Conservation (phyloP, 1,140 invertebrate genomes). For the Ephestia elutella region DNA sequence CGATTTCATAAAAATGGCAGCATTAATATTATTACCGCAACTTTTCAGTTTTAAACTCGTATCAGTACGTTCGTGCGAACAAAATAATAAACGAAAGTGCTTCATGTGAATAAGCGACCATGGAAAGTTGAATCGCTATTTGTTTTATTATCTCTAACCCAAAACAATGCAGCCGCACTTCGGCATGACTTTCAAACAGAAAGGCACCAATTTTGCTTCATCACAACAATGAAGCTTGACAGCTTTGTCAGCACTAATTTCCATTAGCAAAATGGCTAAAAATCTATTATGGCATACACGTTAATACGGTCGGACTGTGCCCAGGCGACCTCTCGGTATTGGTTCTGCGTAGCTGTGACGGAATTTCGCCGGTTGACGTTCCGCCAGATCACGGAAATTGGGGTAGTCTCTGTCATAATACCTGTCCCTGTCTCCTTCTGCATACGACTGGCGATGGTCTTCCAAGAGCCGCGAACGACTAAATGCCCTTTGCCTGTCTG, state of each 20-base stretch:
- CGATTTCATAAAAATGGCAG: neutral
- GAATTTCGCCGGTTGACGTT: conserved; percentile 63
- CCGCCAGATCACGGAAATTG: conserved; percentile 61
- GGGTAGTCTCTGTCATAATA: conserved; percentile 62
- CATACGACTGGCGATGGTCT: conserved; percentile 58
- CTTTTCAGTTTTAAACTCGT: neutral
- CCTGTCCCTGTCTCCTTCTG: conserved; percentile 61
- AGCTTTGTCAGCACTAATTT: neutral
- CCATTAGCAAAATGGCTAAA: conserved; percentile 16
- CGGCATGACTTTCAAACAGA: neutral
- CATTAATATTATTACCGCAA: neutral
- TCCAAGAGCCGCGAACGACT: conserved; percentile 64
- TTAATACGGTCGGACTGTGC: conserved; percentile 69
- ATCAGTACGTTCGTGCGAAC: conserved; percentile 1
- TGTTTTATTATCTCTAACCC: neutral
- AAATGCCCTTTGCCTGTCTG: conserved; percentile 60
- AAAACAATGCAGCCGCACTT: neutral
- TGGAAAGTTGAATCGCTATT: conserved; percentile 2
- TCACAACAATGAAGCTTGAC: neutral
- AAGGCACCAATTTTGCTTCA: neutral
- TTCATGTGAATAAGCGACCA: neutral
- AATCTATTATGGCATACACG: conserved; percentile 58
- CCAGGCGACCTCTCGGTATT: conserved; percentile 64
- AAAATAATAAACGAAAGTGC: neutral
- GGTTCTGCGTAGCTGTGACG: conserved; percentile 72